Percentiles rank a stretch among this genome's conserved stretches.
phyloP scores from a whole-genome alignment of 2,888 invertebrate species.

The Pristionchus entomophagus region DNA sequence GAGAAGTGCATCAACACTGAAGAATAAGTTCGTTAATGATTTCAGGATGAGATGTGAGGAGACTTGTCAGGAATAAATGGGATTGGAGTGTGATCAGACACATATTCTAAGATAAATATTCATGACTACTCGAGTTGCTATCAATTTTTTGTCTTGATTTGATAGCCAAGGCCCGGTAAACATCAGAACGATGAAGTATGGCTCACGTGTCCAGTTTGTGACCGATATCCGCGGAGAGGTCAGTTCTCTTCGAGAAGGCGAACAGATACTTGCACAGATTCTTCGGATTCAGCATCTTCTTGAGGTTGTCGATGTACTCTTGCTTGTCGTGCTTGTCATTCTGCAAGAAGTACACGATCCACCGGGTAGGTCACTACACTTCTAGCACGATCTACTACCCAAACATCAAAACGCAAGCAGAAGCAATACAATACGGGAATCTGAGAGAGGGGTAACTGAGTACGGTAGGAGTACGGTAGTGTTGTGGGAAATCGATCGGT shows the following conservation, averaged over 20 bases:
- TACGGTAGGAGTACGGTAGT: background rate
- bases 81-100: too few species aligned
- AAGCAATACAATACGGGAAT: slow-evolving; percentile 1
- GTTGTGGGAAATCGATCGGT: background rate
- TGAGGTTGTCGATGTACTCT: slow-evolving; percentile 69
- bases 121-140: too few species aligned
- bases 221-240: slow-evolving; percentile 71
- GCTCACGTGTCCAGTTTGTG: slow-evolving; percentile 73
- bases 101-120: too few species aligned
- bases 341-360: background rate
- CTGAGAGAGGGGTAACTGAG: background rate
- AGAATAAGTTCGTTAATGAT: slow-evolving; percentile 43
- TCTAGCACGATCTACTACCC: slow-evolving; percentile 9
- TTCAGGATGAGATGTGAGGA: too few species aligned
- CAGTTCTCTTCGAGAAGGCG: slow-evolving; percentile 72
- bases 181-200: too few species aligned
- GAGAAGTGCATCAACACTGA: slow-evolving; percentile 84
- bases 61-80: too few species aligned
- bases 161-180: too few species aligned
- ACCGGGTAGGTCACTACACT: background rate
- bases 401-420: slow-evolving; percentile 29
- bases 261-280: slow-evolving; percentile 72
- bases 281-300: slow-evolving; percentile 71
- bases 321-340: slow-evolving; percentile 60
- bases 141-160: too few species aligned